These are phyloP conservation scores for Blastomussa wellsi DNA, from an alignment of 92 coral and sea anemone species.

Conservation along the genomic window DNA sequence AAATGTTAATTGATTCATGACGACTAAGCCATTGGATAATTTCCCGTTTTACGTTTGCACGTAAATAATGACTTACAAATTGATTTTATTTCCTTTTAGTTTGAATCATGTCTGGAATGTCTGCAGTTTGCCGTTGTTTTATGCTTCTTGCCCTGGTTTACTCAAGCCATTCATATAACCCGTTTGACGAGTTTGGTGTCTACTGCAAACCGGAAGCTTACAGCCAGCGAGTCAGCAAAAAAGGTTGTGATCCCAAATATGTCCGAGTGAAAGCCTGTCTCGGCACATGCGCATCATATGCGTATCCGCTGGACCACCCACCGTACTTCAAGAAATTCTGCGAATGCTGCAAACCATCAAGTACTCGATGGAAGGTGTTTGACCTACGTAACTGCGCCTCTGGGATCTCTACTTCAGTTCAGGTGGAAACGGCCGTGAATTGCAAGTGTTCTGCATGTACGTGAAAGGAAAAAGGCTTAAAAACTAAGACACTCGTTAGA, in stretches of 20 bases:
- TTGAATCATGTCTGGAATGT: not conserved
- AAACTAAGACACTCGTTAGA: not conserved
- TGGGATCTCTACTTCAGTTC: slow-evolving; percentile 53
- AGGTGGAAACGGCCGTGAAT: slow-evolving; percentile 59
- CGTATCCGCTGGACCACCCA: slow-evolving; percentile 51
- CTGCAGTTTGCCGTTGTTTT: not conserved
- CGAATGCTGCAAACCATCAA: slow-evolving; percentile 66
- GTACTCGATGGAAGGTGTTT: slow-evolving; percentile 51
- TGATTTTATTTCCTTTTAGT: slow-evolving; percentile 9
- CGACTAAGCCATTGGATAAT: too few relatives aligned
- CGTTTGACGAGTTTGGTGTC: slow-evolving; percentile 63
- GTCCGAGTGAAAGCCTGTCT: slow-evolving; percentile 73
- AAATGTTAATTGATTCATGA: too few relatives aligned
- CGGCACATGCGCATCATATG: slow-evolving; percentile 80
- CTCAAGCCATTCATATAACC: slow-evolving; percentile 36
- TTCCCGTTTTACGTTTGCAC: not conserved
- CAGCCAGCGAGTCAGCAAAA: slow-evolving; percentile 31
- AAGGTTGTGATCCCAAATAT: slow-evolving; percentile 64
- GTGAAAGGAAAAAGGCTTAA: not conserved
- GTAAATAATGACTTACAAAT: not conserved
- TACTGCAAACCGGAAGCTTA: slow-evolving; percentile 73
- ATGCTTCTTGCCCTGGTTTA: slow-evolving; percentile 8
- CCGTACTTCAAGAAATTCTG: slow-evolving; percentile 67
- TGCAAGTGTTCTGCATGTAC: slow-evolving; percentile 42
- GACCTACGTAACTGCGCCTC: slow-evolving; percentile 54